These are phyloP conservation scores for Scaptomyza hsui DNA, from an alignment of 1,140 invertebrate species.

Conservation along the genomic window DNA sequence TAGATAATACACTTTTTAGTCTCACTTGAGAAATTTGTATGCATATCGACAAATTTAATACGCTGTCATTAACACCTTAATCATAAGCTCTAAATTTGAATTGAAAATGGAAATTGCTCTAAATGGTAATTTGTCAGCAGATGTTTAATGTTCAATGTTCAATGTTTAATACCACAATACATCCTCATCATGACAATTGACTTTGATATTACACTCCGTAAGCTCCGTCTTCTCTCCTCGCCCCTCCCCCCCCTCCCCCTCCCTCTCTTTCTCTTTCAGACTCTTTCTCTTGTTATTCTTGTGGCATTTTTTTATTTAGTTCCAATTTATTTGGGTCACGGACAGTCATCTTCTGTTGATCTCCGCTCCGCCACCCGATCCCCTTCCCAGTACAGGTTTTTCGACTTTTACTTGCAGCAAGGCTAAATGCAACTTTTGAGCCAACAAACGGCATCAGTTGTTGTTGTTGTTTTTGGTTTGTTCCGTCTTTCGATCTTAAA, in stretches of 20 bases:
- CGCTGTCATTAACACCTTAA: too few relatives aligned
- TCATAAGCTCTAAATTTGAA: too few relatives aligned
- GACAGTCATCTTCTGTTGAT: conserved; percentile 67
- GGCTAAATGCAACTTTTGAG: conserved; percentile 28
- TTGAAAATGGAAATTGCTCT: too few relatives aligned
- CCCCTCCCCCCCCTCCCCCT: not conserved
- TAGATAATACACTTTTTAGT: too few relatives aligned
- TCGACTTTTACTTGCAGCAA: conserved; percentile 77
- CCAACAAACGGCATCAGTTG: conserved; percentile 6
- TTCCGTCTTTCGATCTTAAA: conserved; percentile 64
- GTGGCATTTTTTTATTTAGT: conserved; percentile 62
- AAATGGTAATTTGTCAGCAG: not conserved
- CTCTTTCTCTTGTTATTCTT: conserved; percentile 52
- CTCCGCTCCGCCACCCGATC: not conserved
- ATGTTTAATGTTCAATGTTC: too few relatives aligned
- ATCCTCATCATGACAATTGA: conserved; percentile 19
- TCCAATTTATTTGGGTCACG: conserved; percentile 74
- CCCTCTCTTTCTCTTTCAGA: not conserved
- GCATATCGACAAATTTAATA: too few relatives aligned
- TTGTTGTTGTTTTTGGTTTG: conserved; percentile 31
- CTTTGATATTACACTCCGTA: too few relatives aligned
- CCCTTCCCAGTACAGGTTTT: conserved; percentile 65
- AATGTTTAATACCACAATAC: too few relatives aligned
- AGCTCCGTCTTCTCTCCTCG: not conserved
- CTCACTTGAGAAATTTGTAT: too few relatives aligned